Conservation (phyloP, 2,797 vertebrate genomes). For the Lemur catta region DNA sequence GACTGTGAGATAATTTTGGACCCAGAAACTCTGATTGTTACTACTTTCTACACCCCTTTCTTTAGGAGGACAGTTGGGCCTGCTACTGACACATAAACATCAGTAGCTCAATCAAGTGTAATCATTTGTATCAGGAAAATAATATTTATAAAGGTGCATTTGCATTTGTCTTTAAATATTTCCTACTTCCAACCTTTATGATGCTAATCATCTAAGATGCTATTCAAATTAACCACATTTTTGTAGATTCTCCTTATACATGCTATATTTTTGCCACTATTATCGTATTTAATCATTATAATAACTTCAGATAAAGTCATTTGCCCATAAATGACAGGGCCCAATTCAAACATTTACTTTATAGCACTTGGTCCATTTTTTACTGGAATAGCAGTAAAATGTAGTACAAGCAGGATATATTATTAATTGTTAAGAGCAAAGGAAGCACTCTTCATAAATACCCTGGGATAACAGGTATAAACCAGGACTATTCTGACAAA, state of each 20-base stretch:
- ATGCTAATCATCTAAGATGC: background rate
- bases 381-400: background rate
- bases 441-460: background rate
- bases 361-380: background rate
- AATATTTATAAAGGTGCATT: background rate
- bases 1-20: background rate
- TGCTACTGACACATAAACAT: background rate
- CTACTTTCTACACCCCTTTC: background rate
- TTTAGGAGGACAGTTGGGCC: background rate
- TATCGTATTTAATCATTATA: background rate
- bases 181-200: background rate
- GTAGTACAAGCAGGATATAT: background rate
- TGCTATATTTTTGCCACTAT: background rate
- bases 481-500: background rate
- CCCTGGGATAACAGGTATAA: background rate
- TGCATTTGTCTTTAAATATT: background rate
- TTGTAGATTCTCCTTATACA: background rate
- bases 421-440: slow-evolving; percentile 1
- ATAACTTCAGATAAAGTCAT: background rate
- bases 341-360: background rate
- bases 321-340: background rate
- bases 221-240: background rate
- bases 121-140: background rate
- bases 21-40: background rate
- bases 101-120: background rate